Base-by-base conservation (phyloP, 2,888 invertebrate species). In the Oligia latruncula region DNA sequence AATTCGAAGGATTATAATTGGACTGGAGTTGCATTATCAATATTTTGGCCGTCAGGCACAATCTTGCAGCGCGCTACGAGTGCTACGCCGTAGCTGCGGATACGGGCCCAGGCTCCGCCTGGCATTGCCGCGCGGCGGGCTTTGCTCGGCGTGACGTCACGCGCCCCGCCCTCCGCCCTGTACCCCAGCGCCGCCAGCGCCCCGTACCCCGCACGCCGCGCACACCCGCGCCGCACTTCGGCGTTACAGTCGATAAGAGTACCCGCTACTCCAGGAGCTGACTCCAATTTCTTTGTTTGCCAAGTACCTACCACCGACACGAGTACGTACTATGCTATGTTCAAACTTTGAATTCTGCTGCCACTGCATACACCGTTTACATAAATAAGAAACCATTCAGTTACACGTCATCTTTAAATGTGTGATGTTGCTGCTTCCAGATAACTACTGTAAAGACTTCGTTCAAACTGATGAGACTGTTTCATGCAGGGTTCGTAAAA, bases 211-310 rank as follows among this genome's bases (percentile, higher is more conserved):
- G n/a, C 65, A 11, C 40, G 55, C 46, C 46, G 15, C 70, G 49
- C 74, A 52, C 40, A 20, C 74, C 78, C 75, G 35, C 78, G 43
- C 85, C 67, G 49, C 79, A 17, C 74, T 83, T 74, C 77, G 67
- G 86, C 85, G 81, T 78, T 84, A 86, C 89, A 91, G 91, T 91
- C 91, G 91, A 92, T 92, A 92, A 88, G 90, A 82, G 83, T 77
- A 46, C 72, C 71, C 58, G 43, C 71, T 83, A 82, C 64, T 55
- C 81, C 85, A 60, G 87, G 88, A 88, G 88, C 80, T 66, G 74
- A 40, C 40, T 43, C 23, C 6, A 15, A 20, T 65, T 46, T 73
- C 46, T 23, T 68, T 23, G 8, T 29, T 40, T 35, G 58, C 13
- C 40, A 49, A 72, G 29, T 65, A 43, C 23, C 17, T 65, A 43